phyloP scores from a whole-genome alignment of 2,113 vertebrate species.

The Diadophis punctatus region DNA sequence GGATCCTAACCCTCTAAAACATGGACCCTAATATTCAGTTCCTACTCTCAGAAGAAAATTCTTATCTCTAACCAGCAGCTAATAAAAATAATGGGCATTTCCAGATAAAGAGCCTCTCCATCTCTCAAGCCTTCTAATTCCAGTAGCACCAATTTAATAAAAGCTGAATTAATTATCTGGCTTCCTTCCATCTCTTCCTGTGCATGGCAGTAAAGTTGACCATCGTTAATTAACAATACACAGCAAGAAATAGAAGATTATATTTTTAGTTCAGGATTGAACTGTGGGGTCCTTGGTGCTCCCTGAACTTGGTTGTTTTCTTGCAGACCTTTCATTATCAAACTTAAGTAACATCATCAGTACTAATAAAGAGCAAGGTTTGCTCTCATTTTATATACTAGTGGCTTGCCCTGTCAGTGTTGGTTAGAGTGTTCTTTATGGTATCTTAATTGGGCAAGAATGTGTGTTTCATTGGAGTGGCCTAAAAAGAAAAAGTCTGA shows the following conservation, averaged over 20 bases:
- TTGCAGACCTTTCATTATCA: no score
- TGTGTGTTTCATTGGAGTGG: no score
- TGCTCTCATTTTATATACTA: no score
- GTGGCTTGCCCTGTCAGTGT: no score
- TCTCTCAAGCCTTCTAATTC: neutral
- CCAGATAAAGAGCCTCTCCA: neutral
- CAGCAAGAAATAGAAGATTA: neutral
- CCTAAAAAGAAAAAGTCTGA: no score
- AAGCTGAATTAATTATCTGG: neutral
- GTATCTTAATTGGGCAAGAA: no score
- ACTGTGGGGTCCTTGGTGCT: no score
- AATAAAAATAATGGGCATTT: neutral
- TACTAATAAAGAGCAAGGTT: no score
- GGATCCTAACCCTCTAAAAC: neutral
- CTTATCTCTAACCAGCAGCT: neutral
- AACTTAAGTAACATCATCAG: no score
- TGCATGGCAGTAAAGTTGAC: neutral
- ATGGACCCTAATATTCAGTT: neutral
- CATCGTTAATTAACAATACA: neutral
- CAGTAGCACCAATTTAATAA: neutral
- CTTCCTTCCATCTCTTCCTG: neutral
- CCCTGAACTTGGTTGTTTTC: no score
- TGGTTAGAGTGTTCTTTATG: no score
- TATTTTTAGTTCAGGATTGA: no score
- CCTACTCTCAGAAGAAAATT: neutral